Percentiles rank a stretch among this genome's conserved stretches.
Conservation (phyloP, 1,140 invertebrate species). For the Pachypeltis micranthus region DNA sequence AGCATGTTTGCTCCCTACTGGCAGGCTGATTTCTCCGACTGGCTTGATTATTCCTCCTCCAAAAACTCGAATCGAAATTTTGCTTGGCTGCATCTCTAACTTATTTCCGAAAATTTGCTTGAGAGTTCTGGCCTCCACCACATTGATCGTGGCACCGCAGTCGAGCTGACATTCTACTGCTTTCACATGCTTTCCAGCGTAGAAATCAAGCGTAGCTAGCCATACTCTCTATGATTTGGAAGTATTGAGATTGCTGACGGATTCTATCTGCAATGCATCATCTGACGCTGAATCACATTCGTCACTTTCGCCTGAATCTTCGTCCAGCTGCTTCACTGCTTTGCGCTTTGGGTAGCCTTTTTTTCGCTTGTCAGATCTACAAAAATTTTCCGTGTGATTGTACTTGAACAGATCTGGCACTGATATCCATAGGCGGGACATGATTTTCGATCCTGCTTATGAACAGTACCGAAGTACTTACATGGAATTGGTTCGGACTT, state of each 20-base stretch:
- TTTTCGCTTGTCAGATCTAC: not conserved
- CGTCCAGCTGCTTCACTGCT: not conserved
- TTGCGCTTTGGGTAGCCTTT: not conserved
- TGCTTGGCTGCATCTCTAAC: not conserved
- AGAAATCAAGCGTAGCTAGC: too few relatives aligned
- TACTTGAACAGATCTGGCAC: too few relatives aligned
- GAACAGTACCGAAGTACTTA: not conserved
- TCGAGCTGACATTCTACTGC: too few relatives aligned
- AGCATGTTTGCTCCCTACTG: not conserved
- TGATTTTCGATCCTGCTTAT: not conserved
- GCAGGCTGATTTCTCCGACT: not conserved
- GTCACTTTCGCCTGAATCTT: not conserved
- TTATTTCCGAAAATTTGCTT: not conserved
- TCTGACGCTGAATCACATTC: not conserved
- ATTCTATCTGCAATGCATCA: not conserved
- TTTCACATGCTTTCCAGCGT: not conserved
- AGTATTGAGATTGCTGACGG: not conserved
- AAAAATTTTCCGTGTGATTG: not conserved
- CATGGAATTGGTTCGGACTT: too few relatives aligned
- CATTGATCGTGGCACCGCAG: not conserved
- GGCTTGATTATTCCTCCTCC: not conserved
- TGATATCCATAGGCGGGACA: not conserved
- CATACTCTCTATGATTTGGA: not conserved
- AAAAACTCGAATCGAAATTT: not conserved
- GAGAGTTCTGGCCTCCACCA: not conserved